phyloP scores from a whole-genome alignment of 2,888 invertebrate species.

The Merodon equestris region DNA sequence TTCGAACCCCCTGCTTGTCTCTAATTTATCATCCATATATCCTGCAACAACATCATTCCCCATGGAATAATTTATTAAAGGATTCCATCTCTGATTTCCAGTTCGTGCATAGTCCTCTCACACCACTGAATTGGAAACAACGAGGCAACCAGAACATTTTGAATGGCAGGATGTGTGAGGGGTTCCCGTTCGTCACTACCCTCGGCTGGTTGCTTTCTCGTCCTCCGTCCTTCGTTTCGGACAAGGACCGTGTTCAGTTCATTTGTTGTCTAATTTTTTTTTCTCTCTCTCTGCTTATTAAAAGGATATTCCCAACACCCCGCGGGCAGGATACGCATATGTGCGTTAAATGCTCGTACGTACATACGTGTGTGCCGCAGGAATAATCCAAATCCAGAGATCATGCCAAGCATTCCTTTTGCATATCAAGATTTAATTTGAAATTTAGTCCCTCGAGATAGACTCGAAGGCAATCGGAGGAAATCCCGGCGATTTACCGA shows the following conservation, averaged over 20 bases:
- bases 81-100: conserved; percentile 59
- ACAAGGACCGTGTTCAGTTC: conserved; percentile 9
- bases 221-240: conserved; percentile 38
- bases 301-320: conserved; percentile 62
- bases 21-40: conserved; percentile 45
- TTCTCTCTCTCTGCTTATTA: conserved; percentile 45
- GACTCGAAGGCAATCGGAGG: conserved; percentile 3
- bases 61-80: conserved; percentile 59
- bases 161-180: conserved; percentile 42
- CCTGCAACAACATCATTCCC: conserved; percentile 35
- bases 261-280: neutral
- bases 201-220: conserved; percentile 18
- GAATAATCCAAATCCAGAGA: too few relatives aligned
- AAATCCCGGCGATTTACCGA: conserved; percentile 9
- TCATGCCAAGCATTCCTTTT: conserved; percentile 8
- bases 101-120: neutral
- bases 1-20: conserved; percentile 22
- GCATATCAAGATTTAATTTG: conserved; percentile 66
- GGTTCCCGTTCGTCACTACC: conserved; percentile 2
- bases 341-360: conserved; percentile 32
- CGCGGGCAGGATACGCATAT: conserved; percentile 34
- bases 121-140: neutral
- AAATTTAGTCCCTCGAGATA: conserved; percentile 58
- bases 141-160: neutral
- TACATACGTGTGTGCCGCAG: neutral